These are phyloP conservation scores for Ctenicera cuprea DNA, from an alignment of 2,888 invertebrate genomes.

Conservation along the genomic window DNA sequence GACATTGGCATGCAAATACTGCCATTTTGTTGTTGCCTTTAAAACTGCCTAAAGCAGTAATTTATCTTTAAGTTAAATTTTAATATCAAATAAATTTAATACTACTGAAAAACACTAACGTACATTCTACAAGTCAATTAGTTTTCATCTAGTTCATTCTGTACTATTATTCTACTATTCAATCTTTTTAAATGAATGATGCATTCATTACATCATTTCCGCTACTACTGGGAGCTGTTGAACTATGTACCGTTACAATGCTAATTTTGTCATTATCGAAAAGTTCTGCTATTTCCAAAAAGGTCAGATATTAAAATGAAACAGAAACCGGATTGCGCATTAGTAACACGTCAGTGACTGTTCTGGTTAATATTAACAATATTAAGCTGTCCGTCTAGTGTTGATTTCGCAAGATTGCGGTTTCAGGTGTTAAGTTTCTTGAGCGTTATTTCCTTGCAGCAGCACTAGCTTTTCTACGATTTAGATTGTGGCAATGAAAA, in stretches of 20 bases:
- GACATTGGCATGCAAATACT: no score
- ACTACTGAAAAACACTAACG: no score
- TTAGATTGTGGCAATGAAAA: conserved; percentile 3
- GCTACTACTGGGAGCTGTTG: conserved; percentile 24
- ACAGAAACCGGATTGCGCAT: conserved; percentile 33
- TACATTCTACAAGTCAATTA: background rate
- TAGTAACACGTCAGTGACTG: conserved; percentile 26
- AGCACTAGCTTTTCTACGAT: background rate
- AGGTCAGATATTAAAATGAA: conserved; percentile 35
- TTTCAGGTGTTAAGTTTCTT: background rate
- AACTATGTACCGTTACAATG: conserved; percentile 43
- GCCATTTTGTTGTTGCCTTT: no score
- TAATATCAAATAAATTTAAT: background rate
- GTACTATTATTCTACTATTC: background rate
- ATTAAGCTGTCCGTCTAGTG: no score
- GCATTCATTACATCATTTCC: conserved; percentile 43
- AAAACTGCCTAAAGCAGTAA: no score
- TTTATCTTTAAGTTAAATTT: no score
- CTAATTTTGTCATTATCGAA: conserved; percentile 30
- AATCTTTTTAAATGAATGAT: conserved; percentile 13
- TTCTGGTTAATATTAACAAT: conserved; percentile 7
- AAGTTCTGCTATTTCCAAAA: conserved; percentile 16
- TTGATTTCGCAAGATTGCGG: conserved; percentile 12
- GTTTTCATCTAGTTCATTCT: conserved; percentile 1
- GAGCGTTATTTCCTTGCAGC: background rate